These are phyloP conservation scores for Lucifuga dentata DNA, from an alignment of 2,113 vertebrate species.

Conservation along the genomic window DNA sequence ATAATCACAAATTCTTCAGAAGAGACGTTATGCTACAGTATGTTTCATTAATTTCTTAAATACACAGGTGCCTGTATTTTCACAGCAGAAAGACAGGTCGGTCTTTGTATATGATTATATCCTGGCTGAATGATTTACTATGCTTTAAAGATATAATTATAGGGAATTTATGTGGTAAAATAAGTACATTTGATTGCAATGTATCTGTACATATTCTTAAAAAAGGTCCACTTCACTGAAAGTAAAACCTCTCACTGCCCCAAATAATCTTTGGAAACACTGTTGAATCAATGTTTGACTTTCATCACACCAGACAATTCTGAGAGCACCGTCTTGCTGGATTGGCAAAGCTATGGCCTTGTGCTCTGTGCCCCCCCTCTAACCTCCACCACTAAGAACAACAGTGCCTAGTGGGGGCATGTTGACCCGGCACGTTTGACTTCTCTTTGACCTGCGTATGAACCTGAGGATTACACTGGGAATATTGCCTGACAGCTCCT, in stretches of 20 bases:
- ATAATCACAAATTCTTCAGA: neutral
- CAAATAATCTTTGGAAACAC: conserved; percentile 53
- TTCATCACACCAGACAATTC: conserved; percentile 54
- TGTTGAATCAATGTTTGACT: conserved; percentile 55
- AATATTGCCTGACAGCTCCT: conserved; percentile 66
- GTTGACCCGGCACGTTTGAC: conserved; percentile 64
- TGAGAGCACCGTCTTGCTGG: conserved; percentile 44
- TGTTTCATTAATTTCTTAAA: conserved; percentile 8
- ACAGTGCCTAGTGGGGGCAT: conserved; percentile 53
- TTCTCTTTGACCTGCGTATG: conserved; percentile 60
- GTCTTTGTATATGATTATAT: conserved; percentile 46
- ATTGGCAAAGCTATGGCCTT: conserved; percentile 28
- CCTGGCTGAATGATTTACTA: conserved; percentile 53
- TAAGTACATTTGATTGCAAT: conserved; percentile 57
- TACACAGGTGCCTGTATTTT: conserved; percentile 21
- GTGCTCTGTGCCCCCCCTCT: conserved; percentile 30
- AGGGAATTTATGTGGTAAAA: conserved; percentile 29
- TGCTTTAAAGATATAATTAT: conserved; percentile 59
- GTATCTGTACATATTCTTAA: conserved; percentile 72
- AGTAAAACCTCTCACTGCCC: conserved; percentile 74
- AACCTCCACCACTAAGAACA: conserved; percentile 36
- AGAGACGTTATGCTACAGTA: neutral
- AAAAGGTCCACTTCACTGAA: conserved; percentile 55
- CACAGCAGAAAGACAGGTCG: conserved; percentile 20
- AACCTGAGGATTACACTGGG: conserved; percentile 60